Evolutionary conservation across 2,888 invertebrate genomes (phyloP), one percentile per base, ranked within the genome.

Genomic region (Adineta ricciae): DNA sequence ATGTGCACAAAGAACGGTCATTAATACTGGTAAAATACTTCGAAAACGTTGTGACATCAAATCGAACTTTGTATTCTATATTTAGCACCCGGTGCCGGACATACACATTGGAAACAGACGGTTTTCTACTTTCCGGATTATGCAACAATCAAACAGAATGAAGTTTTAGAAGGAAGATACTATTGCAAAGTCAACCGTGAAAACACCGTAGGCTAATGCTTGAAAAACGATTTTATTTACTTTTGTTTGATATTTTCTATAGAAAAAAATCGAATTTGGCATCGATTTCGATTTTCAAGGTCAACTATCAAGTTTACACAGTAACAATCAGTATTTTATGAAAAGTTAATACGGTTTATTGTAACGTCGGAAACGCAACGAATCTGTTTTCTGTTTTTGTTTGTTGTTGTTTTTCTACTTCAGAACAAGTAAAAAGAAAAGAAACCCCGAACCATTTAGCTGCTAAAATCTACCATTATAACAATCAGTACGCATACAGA

Each of bases 101-200:
- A 99, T 91, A 99, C 99, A 38, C 99, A 99, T 91, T 99, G 99
- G 99, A 99, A 99, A 91, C 97, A 97, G 91, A 95, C 95, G 11
- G 98, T 99, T 84, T 99, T 99, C 92, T 99, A 99, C 91, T 84
- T 86, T 88, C 95, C 96, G 89, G 96, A 98, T 88, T 96, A 96
- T 89, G 93, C 99, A 92, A 99, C 99, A 3, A 96, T 96, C 52
- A 97, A 97, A 90, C 95, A 96, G 89, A 91, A 91, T 85, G 99
- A 99, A 90, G 96, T 96, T 90, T 94, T 99, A 86, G 93, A 93
- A 84, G 99, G 99, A 46, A 93, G 93, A 14, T 96, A 99, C 90
- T 93, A 94, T 84, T 95, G 98, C 94, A 94, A 94, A 88, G 98
- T 97, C 82, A 99, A 99, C 92, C 94, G 94, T 86, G 93, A 96